Conservation (phyloP, 1,140 invertebrate genomes). For the Platyura marginata region DNA sequence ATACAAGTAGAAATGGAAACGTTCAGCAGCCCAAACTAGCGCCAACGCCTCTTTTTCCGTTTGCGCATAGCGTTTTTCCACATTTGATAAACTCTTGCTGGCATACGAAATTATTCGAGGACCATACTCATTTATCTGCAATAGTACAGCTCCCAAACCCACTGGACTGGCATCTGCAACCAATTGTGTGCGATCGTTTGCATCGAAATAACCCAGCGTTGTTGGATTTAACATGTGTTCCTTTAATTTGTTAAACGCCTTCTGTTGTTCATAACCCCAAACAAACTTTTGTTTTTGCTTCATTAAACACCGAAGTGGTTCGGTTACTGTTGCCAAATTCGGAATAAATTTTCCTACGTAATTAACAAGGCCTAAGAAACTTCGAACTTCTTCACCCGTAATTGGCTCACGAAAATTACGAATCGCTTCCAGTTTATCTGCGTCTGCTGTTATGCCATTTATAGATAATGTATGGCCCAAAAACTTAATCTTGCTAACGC, state of each 20-base stretch:
- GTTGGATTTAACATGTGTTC: constrained; percentile 1
- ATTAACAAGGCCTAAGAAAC: constrained; percentile 16
- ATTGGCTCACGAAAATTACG: constrained; percentile 7
- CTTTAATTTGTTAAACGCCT: constrained; percentile 7
- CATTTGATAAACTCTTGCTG: constrained; percentile 12
- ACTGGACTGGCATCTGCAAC: constrained; percentile 27
- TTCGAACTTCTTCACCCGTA: constrained; percentile 11
- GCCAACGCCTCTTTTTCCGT: constrained; percentile 20
- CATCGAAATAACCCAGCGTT: constrained; percentile 11
- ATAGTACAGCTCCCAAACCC: constrained; percentile 12
- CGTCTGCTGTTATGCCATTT: constrained; percentile 8
- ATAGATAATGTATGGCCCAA: constrained; percentile 11
- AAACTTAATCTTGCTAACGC: constrained; percentile 10
- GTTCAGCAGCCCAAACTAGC: constrained; percentile 15
- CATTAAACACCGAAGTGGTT: constrained; percentile 11
- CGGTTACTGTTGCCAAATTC: constrained; percentile 12
- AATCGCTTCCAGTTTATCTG: constrained; percentile 7
- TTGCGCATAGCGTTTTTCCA: constrained; percentile 21
- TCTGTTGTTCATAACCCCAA: constrained; percentile 5
- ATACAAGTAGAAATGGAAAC: constrained; percentile 9
- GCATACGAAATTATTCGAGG: constrained; percentile 4
- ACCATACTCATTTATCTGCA: not conserved
- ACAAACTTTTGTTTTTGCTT: constrained; percentile 4
- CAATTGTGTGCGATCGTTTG: constrained; percentile 13
- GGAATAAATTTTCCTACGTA: constrained; percentile 14